Percentiles rank a stretch among this genome's conserved stretches.
phyloP scores from a whole-genome alignment of 2,113 vertebrate genomes.

The Anolis carolinensis region DNA sequence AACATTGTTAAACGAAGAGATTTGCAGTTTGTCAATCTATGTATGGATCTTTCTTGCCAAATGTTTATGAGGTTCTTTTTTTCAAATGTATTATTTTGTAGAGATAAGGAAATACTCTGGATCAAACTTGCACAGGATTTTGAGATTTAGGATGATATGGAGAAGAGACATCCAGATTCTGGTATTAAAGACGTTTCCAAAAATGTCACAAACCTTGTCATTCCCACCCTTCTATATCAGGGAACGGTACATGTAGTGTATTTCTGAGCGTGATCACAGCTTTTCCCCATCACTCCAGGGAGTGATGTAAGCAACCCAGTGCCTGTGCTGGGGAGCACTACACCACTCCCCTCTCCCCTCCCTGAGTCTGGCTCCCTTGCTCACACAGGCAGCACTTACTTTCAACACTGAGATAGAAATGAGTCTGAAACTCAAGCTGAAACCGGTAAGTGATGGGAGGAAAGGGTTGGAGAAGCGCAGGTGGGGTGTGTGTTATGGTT shows the following conservation, averaged over 20 bases:
- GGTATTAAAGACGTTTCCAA: background rate
- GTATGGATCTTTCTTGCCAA: background rate
- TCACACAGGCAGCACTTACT: slow-evolving; percentile 34
- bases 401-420: slow-evolving; percentile 62
- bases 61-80: background rate
- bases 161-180: background rate
- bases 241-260: background rate
- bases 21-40: too few species aligned
- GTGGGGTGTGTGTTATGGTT: background rate
- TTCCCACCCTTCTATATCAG: background rate
- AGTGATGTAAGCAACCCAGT: slow-evolving; percentile 23
- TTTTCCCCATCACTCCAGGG: background rate
- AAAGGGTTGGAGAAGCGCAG: background rate
- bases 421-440: slow-evolving; percentile 78
- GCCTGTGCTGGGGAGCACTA: slow-evolving; percentile 3
- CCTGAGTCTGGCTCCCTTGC: background rate
- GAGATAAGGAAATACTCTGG: too few species aligned
- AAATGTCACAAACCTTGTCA: background rate
- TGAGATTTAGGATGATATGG: background rate
- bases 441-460: slow-evolving; percentile 74
- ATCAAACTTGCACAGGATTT: background rate
- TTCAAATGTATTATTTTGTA: background rate
- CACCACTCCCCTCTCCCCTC: background rate
- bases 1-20: background rate
- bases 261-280: background rate